Base-by-base conservation (phyloP, 2,888 invertebrate species). In the Pycnomerus fuliginosus region DNA sequence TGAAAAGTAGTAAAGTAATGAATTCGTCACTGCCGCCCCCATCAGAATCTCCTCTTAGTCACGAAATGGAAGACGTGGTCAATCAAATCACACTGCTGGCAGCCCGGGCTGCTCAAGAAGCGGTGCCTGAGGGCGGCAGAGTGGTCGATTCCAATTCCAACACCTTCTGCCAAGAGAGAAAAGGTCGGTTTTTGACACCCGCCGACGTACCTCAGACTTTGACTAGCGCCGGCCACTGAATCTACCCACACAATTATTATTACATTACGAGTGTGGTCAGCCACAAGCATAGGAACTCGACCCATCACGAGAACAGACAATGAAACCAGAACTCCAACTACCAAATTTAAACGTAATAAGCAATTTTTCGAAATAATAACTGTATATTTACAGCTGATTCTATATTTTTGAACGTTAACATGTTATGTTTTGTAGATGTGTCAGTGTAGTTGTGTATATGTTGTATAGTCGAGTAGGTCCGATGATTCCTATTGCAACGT, bases 51-150 rank as follows among this genome's bases (percentile, higher is more conserved):
- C 82, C 84, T 14, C 76, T 87, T 31, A 81, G 82, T 46, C 85
- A 87, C 72, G 86, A 87, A 71, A 87, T 87, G 86, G 87, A 87
- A 70, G 85, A 87, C 71, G 87, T 87, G 53, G 87, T 87, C 48
- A 87, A 87, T 71, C 87, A 87, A 74, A 87, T 87, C 63, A 86
- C 87, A 49, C 74, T 87, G 56, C 72, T 87, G 65, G 87, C 87
- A 42, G 86, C 86, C 12, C 77, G 85, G 56, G 85, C 86, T n/a
- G 83, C 83, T 30, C 84, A 84, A 60, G 83, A 83, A 50, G 69
- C 80, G 53, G 43, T 35, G 22, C 63, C 71, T 42, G 62, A 63
- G 13, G 48, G 55, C 23, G 55, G 60, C 52, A 58, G 53, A 4
- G 25, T 10, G 22, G 48, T 69, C 24, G 83, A 83, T 62, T 74